Conservation (phyloP, 2,888 invertebrate species). For the Liodrosophila aerea region DNA sequence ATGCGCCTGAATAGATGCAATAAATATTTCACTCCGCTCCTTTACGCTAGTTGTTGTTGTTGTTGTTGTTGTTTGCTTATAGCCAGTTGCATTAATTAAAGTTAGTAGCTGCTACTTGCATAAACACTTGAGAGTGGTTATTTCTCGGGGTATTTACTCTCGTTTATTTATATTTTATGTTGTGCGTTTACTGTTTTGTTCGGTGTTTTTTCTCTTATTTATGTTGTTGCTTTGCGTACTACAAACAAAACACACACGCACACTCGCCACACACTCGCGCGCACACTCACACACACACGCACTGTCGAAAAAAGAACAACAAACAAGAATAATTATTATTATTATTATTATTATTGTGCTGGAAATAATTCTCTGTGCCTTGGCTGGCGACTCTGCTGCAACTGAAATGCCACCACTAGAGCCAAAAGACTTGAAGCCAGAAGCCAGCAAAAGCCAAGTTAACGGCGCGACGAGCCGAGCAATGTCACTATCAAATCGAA, state of each 20-base stretch:
- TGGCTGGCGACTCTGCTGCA: constrained; percentile 52
- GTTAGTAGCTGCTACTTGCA: background rate
- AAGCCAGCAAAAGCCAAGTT: constrained; percentile 53
- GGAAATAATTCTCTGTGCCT: constrained; percentile 1
- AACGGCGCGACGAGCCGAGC: constrained; percentile 40
- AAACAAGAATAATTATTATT: too few species aligned
- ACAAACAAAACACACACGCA: too few species aligned
- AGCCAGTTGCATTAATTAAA: background rate
- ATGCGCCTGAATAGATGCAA: constrained; percentile 72
- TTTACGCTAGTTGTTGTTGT: constrained; percentile 21
- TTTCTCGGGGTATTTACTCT: constrained; percentile 2
- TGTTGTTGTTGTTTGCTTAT: constrained; percentile 2
- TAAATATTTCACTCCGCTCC: constrained; percentile 34
- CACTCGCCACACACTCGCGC: too few species aligned
- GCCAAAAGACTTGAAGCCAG: constrained; percentile 19
- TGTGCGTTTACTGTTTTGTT: too few species aligned
- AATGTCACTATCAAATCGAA: constrained; percentile 51
- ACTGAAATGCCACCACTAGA: constrained; percentile 53
- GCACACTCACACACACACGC: too few species aligned
- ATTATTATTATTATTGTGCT: too few species aligned
- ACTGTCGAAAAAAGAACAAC: constrained; percentile 13
- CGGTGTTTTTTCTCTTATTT: too few species aligned
- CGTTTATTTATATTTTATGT: too few species aligned
- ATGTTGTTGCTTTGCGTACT: too few species aligned
- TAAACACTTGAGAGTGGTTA: too few species aligned